phyloP scores from a whole-genome alignment of 2,113 vertebrate genomes.

The Benitochromis conjunctus region DNA sequence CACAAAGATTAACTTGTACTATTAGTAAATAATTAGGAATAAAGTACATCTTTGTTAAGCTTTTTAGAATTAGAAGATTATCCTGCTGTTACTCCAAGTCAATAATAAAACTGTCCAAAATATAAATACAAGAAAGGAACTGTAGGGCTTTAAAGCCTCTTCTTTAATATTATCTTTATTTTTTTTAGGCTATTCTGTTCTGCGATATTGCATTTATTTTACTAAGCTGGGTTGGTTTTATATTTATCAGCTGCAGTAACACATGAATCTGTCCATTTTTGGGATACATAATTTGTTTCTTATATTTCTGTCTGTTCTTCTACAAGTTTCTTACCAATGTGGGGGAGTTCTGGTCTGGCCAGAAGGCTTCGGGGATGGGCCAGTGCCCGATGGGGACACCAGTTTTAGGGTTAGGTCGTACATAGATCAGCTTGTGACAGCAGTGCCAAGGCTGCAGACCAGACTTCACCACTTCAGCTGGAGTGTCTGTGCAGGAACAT shows the following conservation, averaged over 20 bases:
- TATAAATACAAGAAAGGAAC: background rate
- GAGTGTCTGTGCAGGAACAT: constrained; percentile 28
- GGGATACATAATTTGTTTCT: background rate
- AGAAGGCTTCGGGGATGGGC: constrained; percentile 95
- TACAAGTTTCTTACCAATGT: constrained; percentile 76
- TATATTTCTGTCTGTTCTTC: background rate
- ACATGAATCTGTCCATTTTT: background rate
- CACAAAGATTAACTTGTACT: no score
- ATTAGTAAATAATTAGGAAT: background rate
- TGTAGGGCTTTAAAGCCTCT: background rate
- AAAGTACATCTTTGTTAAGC: background rate
- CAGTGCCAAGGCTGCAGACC: constrained; percentile 90
- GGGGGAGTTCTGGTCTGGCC: constrained; percentile 98
- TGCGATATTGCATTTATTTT: background rate
- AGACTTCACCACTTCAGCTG: constrained; percentile 81
- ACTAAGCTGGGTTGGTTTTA: background rate
- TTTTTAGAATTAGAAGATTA: background rate
- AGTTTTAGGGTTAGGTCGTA: constrained; percentile 95
- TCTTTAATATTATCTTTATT: background rate
- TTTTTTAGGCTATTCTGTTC: background rate
- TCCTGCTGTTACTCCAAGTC: background rate
- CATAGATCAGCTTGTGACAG: constrained; percentile 96
- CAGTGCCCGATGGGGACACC: constrained; percentile 96
- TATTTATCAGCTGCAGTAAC: background rate
- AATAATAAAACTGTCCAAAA: background rate